Evolutionary conservation across 2,888 invertebrate species (phyloP), one percentile per base, ranked within the genome.

Genomic region (Platycheirus albimanus): DNA sequence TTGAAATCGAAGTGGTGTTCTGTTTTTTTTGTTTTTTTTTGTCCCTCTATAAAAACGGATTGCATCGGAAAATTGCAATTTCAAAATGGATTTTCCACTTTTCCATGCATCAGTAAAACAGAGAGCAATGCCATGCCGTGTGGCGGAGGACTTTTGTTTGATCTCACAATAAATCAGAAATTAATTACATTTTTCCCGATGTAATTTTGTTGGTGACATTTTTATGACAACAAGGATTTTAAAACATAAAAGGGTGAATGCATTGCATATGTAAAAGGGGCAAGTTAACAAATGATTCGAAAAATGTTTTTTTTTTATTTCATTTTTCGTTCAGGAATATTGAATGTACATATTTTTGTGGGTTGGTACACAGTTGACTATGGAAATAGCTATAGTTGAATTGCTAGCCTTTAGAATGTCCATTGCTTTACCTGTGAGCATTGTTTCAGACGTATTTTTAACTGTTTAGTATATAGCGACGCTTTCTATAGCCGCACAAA

Each of bases 21-120:
- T 45, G 15, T 47, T 28, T 38, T 19, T n/a, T 51, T 17, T 70
- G 13, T 13, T 56, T 41, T 15, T 17, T 11, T 30, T 2, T 41
- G 15, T 36, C 15, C 19, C 3, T 10, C 6, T 24, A 10, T n/a
- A 64, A 43, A 33, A 76, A 67, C 30, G 83, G 69, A 77, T 72
- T 83, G 83, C 83, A 83, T 78, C 77, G 77, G 72, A 77, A 83
- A 83, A 83, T 83, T 77, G 83, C 83, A 83, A 74, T 77, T 77
- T 83, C 67, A 52, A 77, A 83, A 83, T 64, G 49, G 45, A 11
- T 56, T 69, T 69, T 56, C 41, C 64, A 43, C 17, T 49, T 63
- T 64, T 61, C 17, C 58, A 15, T 33, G 51, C 28, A n/a, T n/a
- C n/a, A 28, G 20, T 51, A 33, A n/a, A 36, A 10, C 67, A 13